phyloP scores from a whole-genome alignment of 2,888 invertebrate genomes.

The Acrocyrtus sp. region DNA sequence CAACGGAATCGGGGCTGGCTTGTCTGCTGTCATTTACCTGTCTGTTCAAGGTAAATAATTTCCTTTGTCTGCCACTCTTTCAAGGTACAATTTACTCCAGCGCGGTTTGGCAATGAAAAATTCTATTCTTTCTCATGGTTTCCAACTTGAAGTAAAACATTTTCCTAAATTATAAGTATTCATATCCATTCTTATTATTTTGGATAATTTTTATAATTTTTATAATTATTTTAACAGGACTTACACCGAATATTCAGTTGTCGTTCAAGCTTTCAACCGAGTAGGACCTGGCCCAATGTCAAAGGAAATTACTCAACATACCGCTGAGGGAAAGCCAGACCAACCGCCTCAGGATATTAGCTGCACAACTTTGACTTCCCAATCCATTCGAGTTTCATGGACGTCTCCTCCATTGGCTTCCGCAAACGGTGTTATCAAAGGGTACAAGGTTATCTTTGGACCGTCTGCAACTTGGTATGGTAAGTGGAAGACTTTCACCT shows the following conservation, averaged over 20 bases:
- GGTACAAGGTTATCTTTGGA: slow-evolving; percentile 93
- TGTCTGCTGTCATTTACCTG: slow-evolving; percentile 92
- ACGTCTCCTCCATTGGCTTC: slow-evolving; percentile 90
- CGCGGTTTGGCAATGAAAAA: slow-evolving; percentile 66
- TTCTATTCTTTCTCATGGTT: slow-evolving; percentile 78
- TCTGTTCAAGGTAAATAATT: slow-evolving; percentile 90
- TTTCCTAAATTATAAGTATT: slow-evolving; percentile 4
- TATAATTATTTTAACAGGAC: slow-evolving; percentile 70
- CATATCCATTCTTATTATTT: neutral
- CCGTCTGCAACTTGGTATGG: slow-evolving; percentile 93
- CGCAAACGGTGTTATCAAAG: slow-evolving; percentile 94
- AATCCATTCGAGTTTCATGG: slow-evolving; percentile 95
- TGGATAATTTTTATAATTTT: neutral
- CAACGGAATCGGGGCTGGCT: slow-evolving; percentile 93
- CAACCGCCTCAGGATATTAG: slow-evolving; percentile 88
- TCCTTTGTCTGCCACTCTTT: too few relatives aligned
- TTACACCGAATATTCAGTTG: slow-evolving; percentile 95
- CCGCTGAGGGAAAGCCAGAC: slow-evolving; percentile 93
- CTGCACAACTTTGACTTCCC: slow-evolving; percentile 92
- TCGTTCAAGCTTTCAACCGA: slow-evolving; percentile 94
- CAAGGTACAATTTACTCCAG: too few relatives aligned
- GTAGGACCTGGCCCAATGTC: slow-evolving; percentile 93
- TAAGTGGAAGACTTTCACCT: slow-evolving; percentile 74
- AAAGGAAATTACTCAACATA: slow-evolving; percentile 88
- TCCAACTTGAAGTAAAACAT: slow-evolving; percentile 76